phyloP scores from a whole-genome alignment of 2,113 vertebrate genomes.

The Delphinus delphis region DNA sequence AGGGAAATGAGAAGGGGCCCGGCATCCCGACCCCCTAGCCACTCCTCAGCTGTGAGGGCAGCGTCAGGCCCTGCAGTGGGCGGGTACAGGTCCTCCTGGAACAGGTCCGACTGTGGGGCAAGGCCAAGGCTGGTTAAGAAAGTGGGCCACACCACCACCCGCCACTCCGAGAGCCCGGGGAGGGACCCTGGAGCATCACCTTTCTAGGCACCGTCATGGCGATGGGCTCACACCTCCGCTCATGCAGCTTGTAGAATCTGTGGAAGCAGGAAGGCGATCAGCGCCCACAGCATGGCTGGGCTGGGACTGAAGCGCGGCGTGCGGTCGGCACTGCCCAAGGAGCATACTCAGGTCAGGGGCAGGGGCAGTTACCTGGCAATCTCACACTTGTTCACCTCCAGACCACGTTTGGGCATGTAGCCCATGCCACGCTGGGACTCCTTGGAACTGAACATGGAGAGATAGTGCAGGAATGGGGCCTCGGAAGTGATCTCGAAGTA shows the following conservation, averaged over 20 bases:
- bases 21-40: constrained; percentile 89
- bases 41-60: constrained; percentile 89
- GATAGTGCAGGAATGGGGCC: constrained; percentile 91
- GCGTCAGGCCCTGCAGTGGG: constrained; percentile 91
- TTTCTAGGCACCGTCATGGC: constrained; percentile 97
- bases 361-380: constrained; percentile 88
- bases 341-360: fast-evolving
- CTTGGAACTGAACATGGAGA: constrained; percentile 93
- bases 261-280: background rate
- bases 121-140: constrained; percentile 10
- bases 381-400: constrained; percentile 95
- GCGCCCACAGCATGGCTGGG: fast-evolving
- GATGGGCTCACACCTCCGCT: constrained; percentile 96
- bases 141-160: background rate
- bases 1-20: constrained; percentile 90
- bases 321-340: background rate
- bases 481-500: constrained; percentile 95
- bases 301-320: background rate
- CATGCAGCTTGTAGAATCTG: constrained; percentile 95
- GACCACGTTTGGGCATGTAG: constrained; percentile 94
- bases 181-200: constrained; percentile 78
- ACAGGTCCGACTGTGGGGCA: constrained; percentile 90
- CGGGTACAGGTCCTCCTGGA: constrained; percentile 94
- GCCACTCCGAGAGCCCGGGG: background rate
- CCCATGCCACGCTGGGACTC: constrained; percentile 94